phyloP scores from a whole-genome alignment of 2,797 vertebrate species.

The Enteromius paludinosus region DNA sequence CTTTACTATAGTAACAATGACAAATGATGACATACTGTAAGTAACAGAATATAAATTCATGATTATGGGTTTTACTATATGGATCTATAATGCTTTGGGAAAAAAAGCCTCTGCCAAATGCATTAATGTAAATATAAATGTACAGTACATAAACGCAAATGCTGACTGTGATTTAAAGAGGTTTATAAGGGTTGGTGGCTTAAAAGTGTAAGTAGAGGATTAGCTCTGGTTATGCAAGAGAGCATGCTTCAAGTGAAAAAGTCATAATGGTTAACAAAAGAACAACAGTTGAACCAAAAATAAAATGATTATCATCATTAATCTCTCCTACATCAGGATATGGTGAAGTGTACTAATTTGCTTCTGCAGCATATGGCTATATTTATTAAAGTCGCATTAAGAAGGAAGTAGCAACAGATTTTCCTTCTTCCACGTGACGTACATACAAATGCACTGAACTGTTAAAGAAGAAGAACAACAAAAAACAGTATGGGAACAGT shows the following conservation, averaged over 20 bases:
- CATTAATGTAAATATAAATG: background rate
- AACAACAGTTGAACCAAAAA: background rate
- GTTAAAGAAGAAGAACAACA: background rate
- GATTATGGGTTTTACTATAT: background rate
- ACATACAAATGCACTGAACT: background rate
- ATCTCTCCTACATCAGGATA: background rate
- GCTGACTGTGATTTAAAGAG: background rate
- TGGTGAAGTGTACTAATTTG: background rate
- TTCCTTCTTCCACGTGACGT: background rate
- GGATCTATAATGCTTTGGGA: background rate
- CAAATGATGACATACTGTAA: background rate
- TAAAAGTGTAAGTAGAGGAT: constrained; percentile 32
- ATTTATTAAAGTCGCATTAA: background rate
- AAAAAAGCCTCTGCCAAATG: background rate
- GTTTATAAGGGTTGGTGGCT: constrained; percentile 15
- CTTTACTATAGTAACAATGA: constrained; percentile 1
- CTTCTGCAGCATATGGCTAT: background rate
- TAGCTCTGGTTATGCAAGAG: constrained; percentile 32
- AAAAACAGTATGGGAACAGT: background rate
- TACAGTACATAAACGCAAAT: background rate
- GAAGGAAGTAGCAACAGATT: background rate
- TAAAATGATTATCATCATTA: background rate
- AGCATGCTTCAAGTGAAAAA: background rate
- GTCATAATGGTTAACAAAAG: background rate
- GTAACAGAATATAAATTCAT: background rate